A percentile compares a stretch with the other conserved stretches of the same genome.
These are phyloP conservation scores for Pterobdella sp. DNA, from an alignment of 2,888 invertebrate species.

Conservation along the genomic window DNA sequence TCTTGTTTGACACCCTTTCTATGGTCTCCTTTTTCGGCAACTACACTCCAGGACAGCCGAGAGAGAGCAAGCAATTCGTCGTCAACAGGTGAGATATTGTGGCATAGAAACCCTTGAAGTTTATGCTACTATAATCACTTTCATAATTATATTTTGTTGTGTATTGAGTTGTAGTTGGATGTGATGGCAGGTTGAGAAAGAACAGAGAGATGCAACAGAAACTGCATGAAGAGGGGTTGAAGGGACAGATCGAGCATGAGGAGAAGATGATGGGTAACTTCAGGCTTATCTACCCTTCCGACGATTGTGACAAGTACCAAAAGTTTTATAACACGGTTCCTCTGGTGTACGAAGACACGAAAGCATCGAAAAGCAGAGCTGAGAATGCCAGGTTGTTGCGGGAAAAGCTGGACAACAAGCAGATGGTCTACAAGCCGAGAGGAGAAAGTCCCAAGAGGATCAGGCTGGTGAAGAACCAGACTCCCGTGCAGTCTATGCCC, in stretches of 20 bases:
- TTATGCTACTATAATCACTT: background rate
- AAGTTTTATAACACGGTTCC: conserved; percentile 50
- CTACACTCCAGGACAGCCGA: conserved; percentile 5
- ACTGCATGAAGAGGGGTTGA: conserved; percentile 47
- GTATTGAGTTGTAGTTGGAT: too few species aligned
- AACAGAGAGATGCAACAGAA: conserved; percentile 49
- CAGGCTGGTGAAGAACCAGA: conserved; percentile 42
- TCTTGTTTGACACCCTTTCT: conserved; percentile 54
- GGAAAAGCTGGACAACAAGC: conserved; percentile 46
- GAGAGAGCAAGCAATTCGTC: background rate
- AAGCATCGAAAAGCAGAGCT: conserved; percentile 49
- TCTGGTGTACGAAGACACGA: conserved; percentile 52
- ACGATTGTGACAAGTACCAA: conserved; percentile 48
- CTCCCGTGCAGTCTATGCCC: conserved; percentile 41
- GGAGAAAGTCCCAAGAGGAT: conserved; percentile 8
- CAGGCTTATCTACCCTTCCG: conserved; percentile 48
- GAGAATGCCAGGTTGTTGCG: conserved; percentile 49
- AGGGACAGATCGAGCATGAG: conserved; percentile 48
- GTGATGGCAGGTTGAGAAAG: background rate
- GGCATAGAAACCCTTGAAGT: background rate
- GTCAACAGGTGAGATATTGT: conserved; percentile 39
- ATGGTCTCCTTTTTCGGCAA: conserved; percentile 46
- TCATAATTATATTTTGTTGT: too few species aligned
- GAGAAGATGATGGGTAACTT: conserved; percentile 50
- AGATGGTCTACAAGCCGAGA: conserved; percentile 29